Base-by-base conservation (phyloP, 2,888 invertebrate genomes). In the Himalopsyche kuldschensis region DNA sequence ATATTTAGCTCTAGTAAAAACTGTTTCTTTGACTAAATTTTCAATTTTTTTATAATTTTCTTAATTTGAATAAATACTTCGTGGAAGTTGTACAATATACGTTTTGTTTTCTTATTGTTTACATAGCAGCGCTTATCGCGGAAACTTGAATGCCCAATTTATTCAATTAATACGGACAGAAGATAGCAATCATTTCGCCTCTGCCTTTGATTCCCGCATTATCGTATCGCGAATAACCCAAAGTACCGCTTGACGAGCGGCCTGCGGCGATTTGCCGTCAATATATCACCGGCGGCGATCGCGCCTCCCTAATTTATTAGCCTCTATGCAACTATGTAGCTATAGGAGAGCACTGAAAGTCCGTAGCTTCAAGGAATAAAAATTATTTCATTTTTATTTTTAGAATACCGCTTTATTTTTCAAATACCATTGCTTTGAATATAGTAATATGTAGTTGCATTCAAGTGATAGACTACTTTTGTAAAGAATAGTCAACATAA, bases 241-340 rank as follows among this genome's bases (percentile, higher is more conserved):
- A 55, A 55, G 55, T 4, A 55, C 55, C 55, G 31, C 30, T 32
- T 75, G 75, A 31, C 75, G 32, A 30, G 75, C 41, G 79, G 55
- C 78, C 79, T 79, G 20, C 78, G 41, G 30, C 82, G 30, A 55
- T 20, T 55, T 20, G 20, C 79, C 81, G 76, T 83, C 85, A 76
- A 85, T 85, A 85, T 83, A 85, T 85, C 85, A 85, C 81, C 78
- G 83, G 55, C 63, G 75, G 85, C 78, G 80, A 84, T 84, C 84
- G 75, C 81, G 63, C 79, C 81, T 47, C n/a, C 75, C 10, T 76
- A 83, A 85, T 85, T 85, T 85, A 85, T 85, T 55, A 55, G 55
- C 55, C 55, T 55, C 8, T 20, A 55, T 55, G 55, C 55, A 55
- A 10, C 55, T 55, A n/a, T n/a, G n/a, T n/a, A 15, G 6, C 15